These are phyloP conservation scores for Serranus cabrilla DNA, from an alignment of 2,797 vertebrate genomes.

Conservation along the genomic window DNA sequence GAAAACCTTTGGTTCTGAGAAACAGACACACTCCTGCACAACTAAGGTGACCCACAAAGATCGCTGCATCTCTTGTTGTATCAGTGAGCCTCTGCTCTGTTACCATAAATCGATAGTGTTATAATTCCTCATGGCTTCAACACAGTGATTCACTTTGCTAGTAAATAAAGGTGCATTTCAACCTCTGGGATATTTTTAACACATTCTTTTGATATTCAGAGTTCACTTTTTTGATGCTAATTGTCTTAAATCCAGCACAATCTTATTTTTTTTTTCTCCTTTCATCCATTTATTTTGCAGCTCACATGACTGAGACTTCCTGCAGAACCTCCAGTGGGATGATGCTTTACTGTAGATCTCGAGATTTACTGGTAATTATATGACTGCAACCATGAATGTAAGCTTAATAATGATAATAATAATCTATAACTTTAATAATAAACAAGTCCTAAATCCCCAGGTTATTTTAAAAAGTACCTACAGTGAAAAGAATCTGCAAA, in stretches of 20 bases:
- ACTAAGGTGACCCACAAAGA: slow-evolving; percentile 68
- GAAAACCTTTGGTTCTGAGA: slow-evolving; percentile 78
- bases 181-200: slow-evolving; percentile 1
- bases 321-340: background rate
- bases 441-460: too few relatives aligned
- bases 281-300: background rate
- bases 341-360: background rate
- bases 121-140: slow-evolving; percentile 39
- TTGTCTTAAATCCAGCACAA: background rate
- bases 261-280: background rate
- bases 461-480: too few relatives aligned
- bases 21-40: slow-evolving; percentile 64
- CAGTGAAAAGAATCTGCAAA: too few relatives aligned
- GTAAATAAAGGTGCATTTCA: slow-evolving; percentile 33
- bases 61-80: slow-evolving; percentile 46
- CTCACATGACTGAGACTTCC: background rate
- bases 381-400: background rate
- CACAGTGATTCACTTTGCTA: slow-evolving; percentile 31
- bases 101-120: slow-evolving; percentile 51
- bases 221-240: background rate
- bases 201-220: slow-evolving; percentile 14
- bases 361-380: background rate
- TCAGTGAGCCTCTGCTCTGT: slow-evolving; percentile 47
- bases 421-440: too few relatives aligned
- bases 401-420: background rate